Conservation (phyloP, 2,113 vertebrate species). For the Cygnus atratus region DNA sequence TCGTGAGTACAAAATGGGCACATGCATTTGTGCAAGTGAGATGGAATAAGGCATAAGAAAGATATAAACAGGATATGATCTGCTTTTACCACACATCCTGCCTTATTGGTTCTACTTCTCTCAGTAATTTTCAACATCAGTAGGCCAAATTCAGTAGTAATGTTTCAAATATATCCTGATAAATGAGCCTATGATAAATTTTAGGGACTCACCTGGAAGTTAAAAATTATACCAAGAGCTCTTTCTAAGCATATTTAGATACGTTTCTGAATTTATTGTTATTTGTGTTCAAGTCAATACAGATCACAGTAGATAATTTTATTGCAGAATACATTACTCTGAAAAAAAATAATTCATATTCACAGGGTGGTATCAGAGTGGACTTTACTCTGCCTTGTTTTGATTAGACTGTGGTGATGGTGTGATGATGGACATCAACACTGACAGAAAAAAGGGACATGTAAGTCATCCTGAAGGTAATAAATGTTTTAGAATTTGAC, state of each 20-base stretch:
- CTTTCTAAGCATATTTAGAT: neutral
- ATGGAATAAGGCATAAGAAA: neutral
- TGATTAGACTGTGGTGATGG: neutral
- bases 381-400: neutral
- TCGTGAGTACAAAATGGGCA: conserved; percentile 20
- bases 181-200: neutral
- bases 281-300: neutral
- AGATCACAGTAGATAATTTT: neutral
- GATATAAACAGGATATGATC: neutral
- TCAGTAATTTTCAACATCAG: conserved; percentile 15
- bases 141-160: neutral
- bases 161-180: neutral
- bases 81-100: conserved; percentile 3
- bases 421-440: conserved; percentile 58
- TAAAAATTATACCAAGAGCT: neutral
- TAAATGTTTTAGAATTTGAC: conserved; percentile 72
- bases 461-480: conserved; percentile 65
- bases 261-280: neutral
- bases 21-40: conserved; percentile 15
- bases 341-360: neutral
- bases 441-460: neutral
- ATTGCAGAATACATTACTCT: neutral
- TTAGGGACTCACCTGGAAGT: neutral
- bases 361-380: neutral
- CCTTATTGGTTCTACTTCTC: neutral